A percentile compares a stretch with the other conserved stretches of the same genome.
Conservation (phyloP, 2,113 vertebrate genomes). For the Delphinapterus leucas region DNA sequence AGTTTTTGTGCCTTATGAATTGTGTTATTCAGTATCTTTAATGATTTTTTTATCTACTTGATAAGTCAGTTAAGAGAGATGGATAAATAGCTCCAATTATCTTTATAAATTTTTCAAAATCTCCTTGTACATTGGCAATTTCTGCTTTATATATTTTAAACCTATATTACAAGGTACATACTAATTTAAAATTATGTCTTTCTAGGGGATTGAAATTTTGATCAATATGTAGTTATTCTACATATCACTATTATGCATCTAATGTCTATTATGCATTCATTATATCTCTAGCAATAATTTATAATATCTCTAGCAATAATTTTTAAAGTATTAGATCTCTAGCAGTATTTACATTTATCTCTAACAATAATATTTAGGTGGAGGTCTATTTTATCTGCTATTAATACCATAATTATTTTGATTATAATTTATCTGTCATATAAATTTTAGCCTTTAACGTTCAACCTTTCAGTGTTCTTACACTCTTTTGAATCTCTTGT, state of each 20-base stretch:
- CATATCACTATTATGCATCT: neutral
- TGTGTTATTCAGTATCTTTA: neutral
- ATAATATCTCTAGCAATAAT: neutral
- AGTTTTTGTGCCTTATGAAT: neutral
- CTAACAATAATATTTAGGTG: neutral
- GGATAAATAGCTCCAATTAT: neutral
- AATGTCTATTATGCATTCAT: neutral
- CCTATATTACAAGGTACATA: neutral
- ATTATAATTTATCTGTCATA: neutral
- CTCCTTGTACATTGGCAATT: neutral
- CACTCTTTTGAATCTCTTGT: neutral
- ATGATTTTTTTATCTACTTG: neutral
- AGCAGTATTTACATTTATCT: neutral
- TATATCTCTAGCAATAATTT: neutral
- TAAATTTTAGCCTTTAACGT: neutral
- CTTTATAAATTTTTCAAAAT: neutral
- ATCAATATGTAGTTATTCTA: neutral
- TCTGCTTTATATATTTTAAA: neutral
- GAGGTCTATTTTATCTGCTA: neutral
- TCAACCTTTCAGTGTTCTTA: neutral
- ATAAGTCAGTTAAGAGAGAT: neutral
- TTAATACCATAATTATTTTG: slow-evolving; percentile 24
- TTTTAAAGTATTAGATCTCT: neutral
- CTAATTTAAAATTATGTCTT: neutral
- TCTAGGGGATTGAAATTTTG: neutral